Base-by-base conservation (phyloP, 2,113 vertebrate genomes). In the Mugil cephalus region DNA sequence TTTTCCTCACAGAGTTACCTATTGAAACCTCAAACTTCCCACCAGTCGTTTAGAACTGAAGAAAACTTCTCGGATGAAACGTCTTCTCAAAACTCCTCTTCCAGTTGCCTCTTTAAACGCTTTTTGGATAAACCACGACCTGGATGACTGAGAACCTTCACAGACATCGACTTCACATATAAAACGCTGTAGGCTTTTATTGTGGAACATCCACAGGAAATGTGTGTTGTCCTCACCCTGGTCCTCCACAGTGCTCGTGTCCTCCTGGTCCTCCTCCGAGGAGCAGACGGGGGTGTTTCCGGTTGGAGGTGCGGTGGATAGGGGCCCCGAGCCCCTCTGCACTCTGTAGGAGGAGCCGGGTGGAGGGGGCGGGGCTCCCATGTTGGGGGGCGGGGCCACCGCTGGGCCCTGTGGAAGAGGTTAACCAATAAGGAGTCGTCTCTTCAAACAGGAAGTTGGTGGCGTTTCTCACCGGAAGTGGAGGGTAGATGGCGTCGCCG, bases 181-280 rank as follows among this genome's bases (percentile, higher is more conserved):
- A 3, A 69, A 76, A 66, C 39, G 24, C 11, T 18, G 35, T 21
- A 13, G 7, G 13, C 36, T 43, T 66, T 61, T 54, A 61, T 13
- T 54, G 40, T 61, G 18, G 18, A 73, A 64, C 24, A 30, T 2
- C 19, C n/a, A 17, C 45, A 47, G 34, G 45, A 48, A 48, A 12
- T 45, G 43, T 14, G 13, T 30, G 24, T 30, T 30, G 14, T 63
- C 17, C 80, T 83, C 45, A 91, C 88, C 82, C 34, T 86, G 89
- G 42, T 90, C 82, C 38, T 87, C 85, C 54, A 82, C 74, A 0
- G 84, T 82, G 56, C 83, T 87, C 0, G 51, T 10, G n/a, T 87
- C 83, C 67, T 88, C 91, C 69, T 72, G 87, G 11, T 92, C 91
- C 2, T 92, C 91, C 58, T 90, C 89, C 0, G 91, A 90, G 0